Conservation (phyloP, 2,113 vertebrate species). For the Amphiprion percula region DNA sequence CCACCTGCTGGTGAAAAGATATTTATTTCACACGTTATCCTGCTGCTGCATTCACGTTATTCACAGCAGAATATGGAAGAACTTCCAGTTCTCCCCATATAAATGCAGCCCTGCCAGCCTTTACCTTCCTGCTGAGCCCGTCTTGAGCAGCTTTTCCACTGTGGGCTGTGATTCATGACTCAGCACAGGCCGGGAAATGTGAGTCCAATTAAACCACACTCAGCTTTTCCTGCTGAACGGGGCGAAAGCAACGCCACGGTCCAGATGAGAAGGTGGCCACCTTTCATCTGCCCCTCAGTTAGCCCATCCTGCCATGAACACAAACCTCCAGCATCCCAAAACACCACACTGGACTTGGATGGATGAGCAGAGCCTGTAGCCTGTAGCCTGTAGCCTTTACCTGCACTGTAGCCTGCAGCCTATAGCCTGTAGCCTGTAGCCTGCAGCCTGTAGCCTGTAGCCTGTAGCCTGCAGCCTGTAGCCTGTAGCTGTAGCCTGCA, state of each 20-base stretch:
- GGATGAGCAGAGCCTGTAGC: slow-evolving; percentile 4
- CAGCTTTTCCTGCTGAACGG: slow-evolving; percentile 74
- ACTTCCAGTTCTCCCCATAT: too few relatives aligned
- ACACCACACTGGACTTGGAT: slow-evolving; percentile 8
- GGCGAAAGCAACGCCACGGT: slow-evolving; percentile 63
- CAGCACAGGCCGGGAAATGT: slow-evolving; percentile 72
- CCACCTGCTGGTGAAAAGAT: slow-evolving; percentile 61
- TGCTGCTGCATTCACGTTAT: neutral
- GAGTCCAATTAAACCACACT: slow-evolving; percentile 74
- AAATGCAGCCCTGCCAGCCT: neutral
- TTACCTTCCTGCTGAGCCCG: slow-evolving; percentile 7
- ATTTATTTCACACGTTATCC: neutral
- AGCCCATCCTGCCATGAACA: slow-evolving; percentile 41
- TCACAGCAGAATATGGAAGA: neutral
- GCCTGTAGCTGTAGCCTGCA: too few relatives aligned
- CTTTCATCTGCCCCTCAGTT: slow-evolving; percentile 63
- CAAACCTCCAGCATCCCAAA: too few relatives aligned
- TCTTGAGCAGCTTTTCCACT: slow-evolving; percentile 66
- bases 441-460: too few relatives aligned
- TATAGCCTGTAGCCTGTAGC: too few relatives aligned
- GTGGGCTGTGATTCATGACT: slow-evolving; percentile 70
- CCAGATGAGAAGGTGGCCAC: slow-evolving; percentile 74
- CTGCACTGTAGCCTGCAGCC: too few relatives aligned
- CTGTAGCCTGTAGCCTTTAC: neutral
- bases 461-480: too few relatives aligned